Percentiles rank a stretch among this genome's conserved stretches.
Conservation (phyloP, 2,113 vertebrate species). For the Dryoscopus gambensis region DNA sequence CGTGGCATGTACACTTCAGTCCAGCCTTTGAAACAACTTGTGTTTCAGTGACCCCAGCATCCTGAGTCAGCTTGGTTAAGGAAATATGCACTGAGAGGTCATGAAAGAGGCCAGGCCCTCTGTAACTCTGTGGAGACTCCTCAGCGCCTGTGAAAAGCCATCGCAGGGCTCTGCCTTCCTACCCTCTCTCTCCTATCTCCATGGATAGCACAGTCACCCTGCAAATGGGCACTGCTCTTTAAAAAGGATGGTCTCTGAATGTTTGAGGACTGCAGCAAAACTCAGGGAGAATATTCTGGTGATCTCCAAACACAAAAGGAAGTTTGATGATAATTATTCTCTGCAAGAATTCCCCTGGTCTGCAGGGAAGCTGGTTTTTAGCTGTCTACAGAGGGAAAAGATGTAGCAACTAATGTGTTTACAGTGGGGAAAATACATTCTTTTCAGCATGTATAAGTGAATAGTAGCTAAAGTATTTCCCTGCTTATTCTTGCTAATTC, state of each 20-base stretch:
- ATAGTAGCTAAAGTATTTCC: not conserved
- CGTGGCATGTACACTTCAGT: not conserved
- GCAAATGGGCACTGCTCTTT: not conserved
- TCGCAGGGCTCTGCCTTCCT: not conserved
- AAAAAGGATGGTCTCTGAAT: not conserved
- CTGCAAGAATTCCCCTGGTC: not conserved
- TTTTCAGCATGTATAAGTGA: not conserved
- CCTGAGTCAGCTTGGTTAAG: slow-evolving; percentile 25
- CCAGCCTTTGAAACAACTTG: slow-evolving; percentile 1
- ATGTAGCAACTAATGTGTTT: not conserved
- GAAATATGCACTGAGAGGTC: slow-evolving; percentile 17
- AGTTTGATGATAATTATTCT: not conserved
- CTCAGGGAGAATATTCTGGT: not conserved
- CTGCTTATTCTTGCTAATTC: not conserved
- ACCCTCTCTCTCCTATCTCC: not conserved
- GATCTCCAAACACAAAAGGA: not conserved
- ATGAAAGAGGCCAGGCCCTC: not conserved
- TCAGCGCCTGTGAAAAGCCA: not conserved
- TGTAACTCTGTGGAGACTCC: not conserved
- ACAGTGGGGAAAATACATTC: not conserved
- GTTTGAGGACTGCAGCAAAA: not conserved
- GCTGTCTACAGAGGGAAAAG: not conserved
- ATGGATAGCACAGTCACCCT: not conserved
- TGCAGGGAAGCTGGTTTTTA: not conserved
- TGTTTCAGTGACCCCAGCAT: slow-evolving; percentile 7